Percentiles rank a stretch among this genome's conserved stretches.
Evolutionary conservation across 1,140 invertebrate species (phyloP).

Genomic region (Bradysia coprophila): DNA sequence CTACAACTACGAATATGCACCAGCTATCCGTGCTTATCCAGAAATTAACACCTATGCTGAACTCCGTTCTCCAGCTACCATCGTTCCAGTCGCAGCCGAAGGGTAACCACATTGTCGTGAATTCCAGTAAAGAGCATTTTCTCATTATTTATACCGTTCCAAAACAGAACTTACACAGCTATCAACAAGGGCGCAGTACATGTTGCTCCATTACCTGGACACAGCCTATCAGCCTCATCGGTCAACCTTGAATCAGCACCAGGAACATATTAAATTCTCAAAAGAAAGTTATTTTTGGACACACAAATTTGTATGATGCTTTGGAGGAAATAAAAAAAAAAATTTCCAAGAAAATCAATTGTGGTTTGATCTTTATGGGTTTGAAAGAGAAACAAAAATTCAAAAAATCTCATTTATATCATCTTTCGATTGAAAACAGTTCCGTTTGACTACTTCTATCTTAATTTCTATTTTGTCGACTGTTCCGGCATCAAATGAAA

Average conservation of each 20-base stretch:
- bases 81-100: background rate
- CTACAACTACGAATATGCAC: background rate
- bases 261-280: constrained; percentile 19
- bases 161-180: constrained; percentile 25
- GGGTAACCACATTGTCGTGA: background rate
- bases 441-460: too few species aligned
- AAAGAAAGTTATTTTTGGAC: background rate
- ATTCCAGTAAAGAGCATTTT: background rate
- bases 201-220: constrained; percentile 26
- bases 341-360: background rate
- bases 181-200: constrained; percentile 29
- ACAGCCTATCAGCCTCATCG: constrained; percentile 16
- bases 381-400: background rate
- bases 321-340: too few species aligned
- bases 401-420: too few species aligned
- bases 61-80: background rate
- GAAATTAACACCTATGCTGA: background rate
- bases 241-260: constrained; percentile 29
- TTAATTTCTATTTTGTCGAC: too few species aligned
- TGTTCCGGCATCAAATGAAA: too few species aligned
- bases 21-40: background rate
- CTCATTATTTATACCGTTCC: background rate
- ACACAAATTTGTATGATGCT: too few species aligned
- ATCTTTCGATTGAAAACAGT: too few species aligned
- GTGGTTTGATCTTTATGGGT: background rate